phyloP scores from a whole-genome alignment of 2,113 vertebrate genomes.

The Silurus glanis region DNA sequence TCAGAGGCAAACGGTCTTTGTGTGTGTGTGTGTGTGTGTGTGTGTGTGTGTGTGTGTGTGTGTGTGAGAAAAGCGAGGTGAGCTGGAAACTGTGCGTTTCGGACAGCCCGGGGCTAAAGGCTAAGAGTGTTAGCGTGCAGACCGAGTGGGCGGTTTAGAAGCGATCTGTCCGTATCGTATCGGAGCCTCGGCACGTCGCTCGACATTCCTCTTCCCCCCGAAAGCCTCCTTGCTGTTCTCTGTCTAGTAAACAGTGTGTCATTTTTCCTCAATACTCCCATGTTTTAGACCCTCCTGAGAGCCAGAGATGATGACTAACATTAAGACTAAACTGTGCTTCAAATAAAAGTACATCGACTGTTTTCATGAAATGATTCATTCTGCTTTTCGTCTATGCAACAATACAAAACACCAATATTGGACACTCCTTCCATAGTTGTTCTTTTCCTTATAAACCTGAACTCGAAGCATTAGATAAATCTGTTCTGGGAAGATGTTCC shows the following conservation, averaged over 20 bases:
- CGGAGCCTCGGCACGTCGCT: constrained; percentile 14
- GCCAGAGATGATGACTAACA: not conserved
- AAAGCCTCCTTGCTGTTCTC: constrained; percentile 36
- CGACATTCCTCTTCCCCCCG: constrained; percentile 1
- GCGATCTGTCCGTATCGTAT: not conserved
- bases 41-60: not conserved
- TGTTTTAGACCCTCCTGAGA: constrained; percentile 37
- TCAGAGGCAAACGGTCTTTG: constrained; percentile 57
- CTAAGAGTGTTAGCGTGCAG: constrained; percentile 8
- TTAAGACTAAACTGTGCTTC: not conserved
- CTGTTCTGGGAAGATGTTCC: too few species aligned
- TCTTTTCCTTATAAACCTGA: not conserved
- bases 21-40: constrained; percentile 35
- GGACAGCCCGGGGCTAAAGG: constrained; percentile 10
- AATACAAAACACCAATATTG: not conserved
- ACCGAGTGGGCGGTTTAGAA: constrained; percentile 5
- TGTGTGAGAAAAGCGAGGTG: constrained; percentile 7
- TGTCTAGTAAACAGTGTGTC: constrained; percentile 45
- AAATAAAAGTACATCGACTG: not conserved
- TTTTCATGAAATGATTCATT: not conserved
- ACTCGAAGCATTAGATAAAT: too few species aligned
- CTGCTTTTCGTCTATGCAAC: not conserved
- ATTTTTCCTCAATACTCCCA: constrained; percentile 39
- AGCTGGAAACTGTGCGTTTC: constrained; percentile 13
- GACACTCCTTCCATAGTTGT: not conserved